Evolutionary conservation across 2,113 vertebrate genomes (phyloP).

Genomic region (Vidua chalybeata): DNA sequence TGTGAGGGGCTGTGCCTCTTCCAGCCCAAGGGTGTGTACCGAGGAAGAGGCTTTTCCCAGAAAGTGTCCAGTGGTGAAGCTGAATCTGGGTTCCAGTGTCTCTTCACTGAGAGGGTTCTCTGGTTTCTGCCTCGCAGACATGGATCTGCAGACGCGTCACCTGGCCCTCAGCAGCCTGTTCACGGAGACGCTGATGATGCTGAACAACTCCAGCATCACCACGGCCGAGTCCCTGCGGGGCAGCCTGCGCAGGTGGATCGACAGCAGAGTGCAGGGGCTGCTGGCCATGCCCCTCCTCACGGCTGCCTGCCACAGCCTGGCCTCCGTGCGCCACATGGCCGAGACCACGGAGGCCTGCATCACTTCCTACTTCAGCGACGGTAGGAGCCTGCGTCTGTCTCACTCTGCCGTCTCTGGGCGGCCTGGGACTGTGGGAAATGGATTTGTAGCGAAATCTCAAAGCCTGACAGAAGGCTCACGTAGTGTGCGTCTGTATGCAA

Average conservation of each 20-base stretch:
- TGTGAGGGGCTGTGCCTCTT: accelerated
- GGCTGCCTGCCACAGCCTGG: conserved; percentile 88
- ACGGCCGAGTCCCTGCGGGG: conserved; percentile 86
- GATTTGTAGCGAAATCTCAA: not conserved
- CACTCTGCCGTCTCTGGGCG: accelerated
- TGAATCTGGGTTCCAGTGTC: not conserved
- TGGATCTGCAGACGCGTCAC: conserved; percentile 86
- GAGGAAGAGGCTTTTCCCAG: not conserved
- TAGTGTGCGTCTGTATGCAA: not conserved
- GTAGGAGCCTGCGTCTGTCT: conserved; percentile 48
- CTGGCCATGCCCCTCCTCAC: conserved; percentile 91
- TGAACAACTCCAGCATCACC: conserved; percentile 85
- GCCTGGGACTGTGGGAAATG: not conserved
- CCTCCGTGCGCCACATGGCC: conserved; percentile 94
- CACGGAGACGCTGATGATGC: conserved; percentile 84
- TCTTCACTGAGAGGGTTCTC: accelerated
- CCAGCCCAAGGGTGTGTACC: accelerated
- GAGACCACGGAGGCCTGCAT: conserved; percentile 92
- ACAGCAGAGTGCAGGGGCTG: conserved; percentile 77
- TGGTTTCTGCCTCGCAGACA: conserved; percentile 70
- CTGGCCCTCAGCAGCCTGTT: conserved; percentile 93
- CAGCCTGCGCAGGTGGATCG: conserved; percentile 84
- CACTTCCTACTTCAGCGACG: conserved; percentile 85
- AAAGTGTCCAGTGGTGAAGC: not conserved
- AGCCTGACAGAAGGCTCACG: not conserved